Conservation (phyloP, 2,888 invertebrate genomes). For the Craniophora ligustri region DNA sequence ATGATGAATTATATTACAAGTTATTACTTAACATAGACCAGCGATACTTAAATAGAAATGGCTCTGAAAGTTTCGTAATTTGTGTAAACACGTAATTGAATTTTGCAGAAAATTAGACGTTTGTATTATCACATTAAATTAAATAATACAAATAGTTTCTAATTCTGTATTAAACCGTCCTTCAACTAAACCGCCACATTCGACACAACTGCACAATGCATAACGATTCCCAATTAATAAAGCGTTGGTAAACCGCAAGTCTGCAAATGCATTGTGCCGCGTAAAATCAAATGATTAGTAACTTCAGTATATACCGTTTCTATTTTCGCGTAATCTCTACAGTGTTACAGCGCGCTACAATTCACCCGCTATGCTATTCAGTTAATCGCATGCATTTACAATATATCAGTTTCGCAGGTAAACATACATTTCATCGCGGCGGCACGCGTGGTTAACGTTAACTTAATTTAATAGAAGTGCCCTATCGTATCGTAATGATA, state of each 20-base stretch:
- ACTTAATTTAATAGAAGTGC: conserved; percentile 72
- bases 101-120: too few relatives aligned
- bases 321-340: conserved; percentile 54
- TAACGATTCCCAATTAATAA: conserved; percentile 62
- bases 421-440: conserved; percentile 62
- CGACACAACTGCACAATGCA: conserved; percentile 34
- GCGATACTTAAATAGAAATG: too few relatives aligned
- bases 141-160: too few relatives aligned
- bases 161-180: conserved; percentile 16
- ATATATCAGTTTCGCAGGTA: conserved; percentile 59
- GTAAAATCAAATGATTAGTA: conserved; percentile 61
- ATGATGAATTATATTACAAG: too few relatives aligned
- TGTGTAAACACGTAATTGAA: too few relatives aligned
- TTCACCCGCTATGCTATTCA: conserved; percentile 51
- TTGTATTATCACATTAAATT: conserved; percentile 12
- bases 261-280: conserved; percentile 58
- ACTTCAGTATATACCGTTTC: conserved; percentile 63
- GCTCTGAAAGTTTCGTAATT: too few relatives aligned
- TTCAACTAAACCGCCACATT: conserved; percentile 21
- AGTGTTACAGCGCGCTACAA: conserved; percentile 52
- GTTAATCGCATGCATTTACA: conserved; percentile 55
- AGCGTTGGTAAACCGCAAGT: conserved; percentile 60
- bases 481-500: conserved; percentile 66
- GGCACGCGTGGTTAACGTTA: conserved; percentile 71
- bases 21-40: too few relatives aligned